phyloP scores from a whole-genome alignment of 2,797 vertebrate species.

The Aldrovandia affinis region DNA sequence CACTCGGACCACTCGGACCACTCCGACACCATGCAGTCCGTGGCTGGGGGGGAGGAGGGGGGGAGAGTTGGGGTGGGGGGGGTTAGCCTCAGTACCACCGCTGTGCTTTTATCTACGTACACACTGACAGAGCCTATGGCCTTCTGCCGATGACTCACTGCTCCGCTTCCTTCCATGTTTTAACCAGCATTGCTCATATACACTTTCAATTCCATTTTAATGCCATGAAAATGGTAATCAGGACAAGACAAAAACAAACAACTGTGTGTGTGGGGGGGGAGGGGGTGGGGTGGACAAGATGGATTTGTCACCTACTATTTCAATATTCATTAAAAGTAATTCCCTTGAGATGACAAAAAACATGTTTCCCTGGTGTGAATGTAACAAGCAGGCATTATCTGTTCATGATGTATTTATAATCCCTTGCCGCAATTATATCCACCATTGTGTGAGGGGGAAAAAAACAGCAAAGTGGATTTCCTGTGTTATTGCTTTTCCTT shows the following conservation, averaged over 20 bases:
- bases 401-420: slow-evolving; percentile 31
- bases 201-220: slow-evolving; percentile 10
- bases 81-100: neutral
- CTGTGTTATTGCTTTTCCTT: slow-evolving; percentile 1
- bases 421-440: slow-evolving; percentile 29
- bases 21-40: slow-evolving; percentile 87
- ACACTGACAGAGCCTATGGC: too few species aligned
- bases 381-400: slow-evolving; percentile 19
- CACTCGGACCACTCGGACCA: slow-evolving; percentile 98
- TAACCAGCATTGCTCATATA: neutral
- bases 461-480: slow-evolving; percentile 22
- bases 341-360: slow-evolving; percentile 15
- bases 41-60: slow-evolving; percentile 72
- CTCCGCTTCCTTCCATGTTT: too few species aligned
- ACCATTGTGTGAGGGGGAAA: neutral
- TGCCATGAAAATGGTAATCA: too few species aligned
- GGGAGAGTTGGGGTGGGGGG: neutral
- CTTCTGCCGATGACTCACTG: too few species aligned
- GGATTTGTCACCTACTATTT: neutral
- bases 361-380: neutral
- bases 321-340: slow-evolving; percentile 2
- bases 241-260: slow-evolving; percentile 9
- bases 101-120: neutral
- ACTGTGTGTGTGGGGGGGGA: neutral
- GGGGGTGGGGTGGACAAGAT: too few species aligned